Base-by-base conservation (phyloP, 2,888 invertebrate genomes). In the Dusona sp. region DNA sequence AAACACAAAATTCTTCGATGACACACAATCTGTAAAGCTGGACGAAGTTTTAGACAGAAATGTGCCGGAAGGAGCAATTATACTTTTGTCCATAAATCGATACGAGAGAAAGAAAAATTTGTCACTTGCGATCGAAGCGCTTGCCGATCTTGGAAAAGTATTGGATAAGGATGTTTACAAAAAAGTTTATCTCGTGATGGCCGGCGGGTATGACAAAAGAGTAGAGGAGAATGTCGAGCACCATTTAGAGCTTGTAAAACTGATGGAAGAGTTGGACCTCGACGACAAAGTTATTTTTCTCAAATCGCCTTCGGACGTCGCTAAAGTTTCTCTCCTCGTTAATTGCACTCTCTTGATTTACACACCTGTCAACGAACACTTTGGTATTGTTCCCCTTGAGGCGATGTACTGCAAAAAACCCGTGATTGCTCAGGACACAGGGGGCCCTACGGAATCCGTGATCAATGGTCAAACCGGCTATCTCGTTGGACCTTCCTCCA, bases 331-430 rank as follows among this genome's bases (percentile, higher is more conserved):
- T 19, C 94, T 99, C 29, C 95, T 99, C n/a, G 95, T 96, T 51
- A 95, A 96, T 82, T 97, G 98, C 89, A 96, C 96, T 79, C 97
- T 98, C 88, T 95, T 99, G 29, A 93, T 99, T 33, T 99, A 99
- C 93, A 99, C 99, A 9, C 99, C 99, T 1, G 96, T 97, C 3
- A 98, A 98, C 93, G 99, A 99, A 94, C 99, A 99, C 95, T 99
- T 99, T 95, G 99, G 99, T 7, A 99, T 99, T 91, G 99, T 99
- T 11, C 99, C 99, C 0, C 95, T 99, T 79, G 99, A 99, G 95
- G 99, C 99, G 0, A 99, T 99, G 99, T 98, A 98, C 93, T 96
- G 97, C 93, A 95, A 96, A 4, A 98, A 98, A 92, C 99, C 99
- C 6, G 99, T 99, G 0, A 97, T 99, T 89, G 99, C 99, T 0